Conservation (phyloP, 2,888 invertebrate genomes). For the Chaetogeoica ovagalla region DNA sequence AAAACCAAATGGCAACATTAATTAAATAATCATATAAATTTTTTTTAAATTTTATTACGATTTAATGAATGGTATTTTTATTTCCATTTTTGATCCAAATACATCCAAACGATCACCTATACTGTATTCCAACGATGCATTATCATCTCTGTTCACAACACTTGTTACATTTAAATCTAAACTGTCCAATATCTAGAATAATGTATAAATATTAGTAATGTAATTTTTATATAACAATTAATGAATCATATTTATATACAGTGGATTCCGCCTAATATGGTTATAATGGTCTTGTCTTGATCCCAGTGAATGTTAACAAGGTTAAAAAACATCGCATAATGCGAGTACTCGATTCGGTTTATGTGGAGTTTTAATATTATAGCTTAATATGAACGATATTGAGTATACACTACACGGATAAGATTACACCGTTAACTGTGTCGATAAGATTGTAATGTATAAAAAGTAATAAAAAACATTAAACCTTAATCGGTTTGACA, state of each 20-base stretch:
- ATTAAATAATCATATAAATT: slow-evolving; percentile 36
- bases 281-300: too few relatives aligned
- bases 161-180: slow-evolving; percentile 70
- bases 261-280: too few relatives aligned
- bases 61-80: slow-evolving; percentile 66
- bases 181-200: slow-evolving; percentile 73
- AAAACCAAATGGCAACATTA: background rate
- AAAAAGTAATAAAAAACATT: too few relatives aligned
- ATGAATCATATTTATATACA: background rate
- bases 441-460: too few relatives aligned
- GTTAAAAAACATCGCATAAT: too few relatives aligned
- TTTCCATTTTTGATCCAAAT: slow-evolving; percentile 78
- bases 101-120: slow-evolving; percentile 68
- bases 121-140: slow-evolving; percentile 65
- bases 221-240: background rate
- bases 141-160: slow-evolving; percentile 64
- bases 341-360: too few relatives aligned
- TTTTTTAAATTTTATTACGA: slow-evolving; percentile 29
- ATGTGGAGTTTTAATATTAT: too few relatives aligned
- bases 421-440: too few relatives aligned
- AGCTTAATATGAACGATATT: too few relatives aligned
- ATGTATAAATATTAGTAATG: background rate
- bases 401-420: too few relatives aligned
- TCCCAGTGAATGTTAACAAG: too few relatives aligned
- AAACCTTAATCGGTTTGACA: too few relatives aligned